A percentile compares a stretch with the other conserved stretches of the same genome.
Evolutionary conservation across 2,888 invertebrate species (phyloP).

Genomic region (Scaptomyza polygonia): DNA sequence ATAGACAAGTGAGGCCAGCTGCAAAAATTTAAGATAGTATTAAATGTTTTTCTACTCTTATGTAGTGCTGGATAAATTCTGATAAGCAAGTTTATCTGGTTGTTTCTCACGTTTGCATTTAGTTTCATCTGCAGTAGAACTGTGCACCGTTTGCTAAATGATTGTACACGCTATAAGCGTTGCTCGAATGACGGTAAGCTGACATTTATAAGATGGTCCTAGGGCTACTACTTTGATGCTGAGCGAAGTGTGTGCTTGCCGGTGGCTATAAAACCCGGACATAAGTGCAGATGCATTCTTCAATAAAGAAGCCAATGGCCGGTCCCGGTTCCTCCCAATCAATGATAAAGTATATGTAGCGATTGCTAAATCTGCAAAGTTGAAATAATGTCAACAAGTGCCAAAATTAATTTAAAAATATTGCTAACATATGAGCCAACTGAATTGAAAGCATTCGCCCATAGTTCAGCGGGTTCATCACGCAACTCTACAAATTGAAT

Average conservation of each 20-base stretch:
- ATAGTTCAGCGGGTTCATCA: too few relatives aligned
- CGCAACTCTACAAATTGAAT: too few relatives aligned
- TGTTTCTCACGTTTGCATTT: too few relatives aligned
- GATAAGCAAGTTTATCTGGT: too few relatives aligned
- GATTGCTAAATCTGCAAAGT: slow-evolving; percentile 85
- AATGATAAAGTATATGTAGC: slow-evolving; percentile 89
- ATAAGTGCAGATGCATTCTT: slow-evolving; percentile 70
- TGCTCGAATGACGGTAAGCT: slow-evolving; percentile 17
- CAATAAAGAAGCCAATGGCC: slow-evolving; percentile 64
- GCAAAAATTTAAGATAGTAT: too few relatives aligned
- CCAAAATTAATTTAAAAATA: neutral
- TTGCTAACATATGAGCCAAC: slow-evolving; percentile 85
- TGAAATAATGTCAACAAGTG: neutral
- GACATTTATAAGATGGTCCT: slow-evolving; percentile 4
- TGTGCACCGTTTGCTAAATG: slow-evolving; percentile 14
- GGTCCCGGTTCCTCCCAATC: slow-evolving; percentile 89
- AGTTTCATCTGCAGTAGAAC: too few relatives aligned
- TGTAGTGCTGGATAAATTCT: too few relatives aligned
- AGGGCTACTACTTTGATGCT: slow-evolving; percentile 27
- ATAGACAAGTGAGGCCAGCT: too few relatives aligned
- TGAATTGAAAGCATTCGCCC: too few relatives aligned
- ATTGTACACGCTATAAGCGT: slow-evolving; percentile 20
- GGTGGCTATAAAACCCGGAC: slow-evolving; percentile 39
- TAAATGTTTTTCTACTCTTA: too few relatives aligned
- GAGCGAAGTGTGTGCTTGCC: slow-evolving; percentile 50